These are phyloP conservation scores for Onychomys arenicola DNA, from an alignment of 2,797 vertebrate genomes.

Conservation along the genomic window DNA sequence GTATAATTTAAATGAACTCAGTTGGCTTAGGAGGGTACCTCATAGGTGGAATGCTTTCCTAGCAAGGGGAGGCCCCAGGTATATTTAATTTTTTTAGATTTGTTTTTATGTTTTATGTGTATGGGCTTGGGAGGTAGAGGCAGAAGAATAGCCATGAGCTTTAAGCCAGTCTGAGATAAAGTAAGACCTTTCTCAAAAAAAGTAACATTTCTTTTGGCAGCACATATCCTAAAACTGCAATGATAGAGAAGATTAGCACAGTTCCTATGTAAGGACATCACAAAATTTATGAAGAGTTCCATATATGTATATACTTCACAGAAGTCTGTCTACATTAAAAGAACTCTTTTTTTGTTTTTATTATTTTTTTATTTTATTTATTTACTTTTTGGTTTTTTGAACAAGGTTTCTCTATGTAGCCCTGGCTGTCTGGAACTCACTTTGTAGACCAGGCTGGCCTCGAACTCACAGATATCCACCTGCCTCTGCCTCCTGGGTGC, in stretches of 20 bases:
- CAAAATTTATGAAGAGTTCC: not conserved
- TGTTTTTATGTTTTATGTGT: not conserved
- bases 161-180: not conserved
- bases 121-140: not conserved
- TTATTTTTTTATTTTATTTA: no score
- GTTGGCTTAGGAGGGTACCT: not conserved
- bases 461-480: not conserved
- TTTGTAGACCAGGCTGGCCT: not conserved
- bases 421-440: not conserved
- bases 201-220: not conserved
- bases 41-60: not conserved
- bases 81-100: not conserved
- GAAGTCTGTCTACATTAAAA: no score
- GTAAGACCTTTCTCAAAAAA: not conserved
- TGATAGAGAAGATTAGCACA: not conserved
- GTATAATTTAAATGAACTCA: not conserved
- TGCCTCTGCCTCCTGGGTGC: not conserved
- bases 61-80: not conserved
- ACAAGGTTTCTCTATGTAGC: not conserved
- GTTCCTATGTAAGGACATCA: not conserved
- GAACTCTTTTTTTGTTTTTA: no score
- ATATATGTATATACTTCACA: no score
- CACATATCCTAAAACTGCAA: not conserved
- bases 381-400: not conserved
- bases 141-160: not conserved